These are phyloP conservation scores for Styela clava DNA, from an alignment of 23 tunicate genomes.

Conservation along the genomic window DNA sequence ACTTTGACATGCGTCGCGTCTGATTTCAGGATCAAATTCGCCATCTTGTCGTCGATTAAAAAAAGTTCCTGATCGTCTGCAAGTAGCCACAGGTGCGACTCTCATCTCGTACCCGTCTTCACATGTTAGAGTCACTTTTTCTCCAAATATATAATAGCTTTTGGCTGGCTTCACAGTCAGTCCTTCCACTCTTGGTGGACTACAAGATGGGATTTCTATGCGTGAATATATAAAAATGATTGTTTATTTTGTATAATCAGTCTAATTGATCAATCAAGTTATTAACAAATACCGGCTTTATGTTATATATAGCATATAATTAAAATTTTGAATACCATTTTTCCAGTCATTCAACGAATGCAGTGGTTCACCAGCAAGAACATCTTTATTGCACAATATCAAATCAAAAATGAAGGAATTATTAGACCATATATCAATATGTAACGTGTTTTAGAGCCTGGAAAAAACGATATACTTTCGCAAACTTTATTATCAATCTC, in stretches of 20 bases:
- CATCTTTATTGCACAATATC: too few relatives aligned
- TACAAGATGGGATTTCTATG: background rate
- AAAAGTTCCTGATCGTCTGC: background rate
- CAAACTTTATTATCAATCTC: background rate
- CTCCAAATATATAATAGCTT: background rate
- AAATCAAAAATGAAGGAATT: too few relatives aligned
- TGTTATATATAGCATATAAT: too few relatives aligned
- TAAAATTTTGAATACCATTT: too few relatives aligned
- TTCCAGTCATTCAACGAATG: too few relatives aligned
- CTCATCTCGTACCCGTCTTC: conserved; percentile 21
- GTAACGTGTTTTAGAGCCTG: too few relatives aligned
- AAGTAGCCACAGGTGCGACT: background rate
- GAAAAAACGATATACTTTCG: too few relatives aligned
- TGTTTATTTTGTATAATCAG: too few relatives aligned
- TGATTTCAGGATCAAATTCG: background rate
- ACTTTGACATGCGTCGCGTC: background rate
- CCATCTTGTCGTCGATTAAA: background rate
- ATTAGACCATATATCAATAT: too few relatives aligned
- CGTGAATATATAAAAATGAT: background rate
- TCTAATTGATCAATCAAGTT: too few relatives aligned
- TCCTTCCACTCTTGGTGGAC: conserved; percentile 5
- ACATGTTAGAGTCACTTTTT: background rate
- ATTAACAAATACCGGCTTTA: too few relatives aligned
- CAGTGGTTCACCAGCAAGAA: too few relatives aligned
- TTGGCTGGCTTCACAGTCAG: background rate